These are phyloP conservation scores for Contarinia nasturtii DNA, from an alignment of 1,140 invertebrate species.

Conservation along the genomic window DNA sequence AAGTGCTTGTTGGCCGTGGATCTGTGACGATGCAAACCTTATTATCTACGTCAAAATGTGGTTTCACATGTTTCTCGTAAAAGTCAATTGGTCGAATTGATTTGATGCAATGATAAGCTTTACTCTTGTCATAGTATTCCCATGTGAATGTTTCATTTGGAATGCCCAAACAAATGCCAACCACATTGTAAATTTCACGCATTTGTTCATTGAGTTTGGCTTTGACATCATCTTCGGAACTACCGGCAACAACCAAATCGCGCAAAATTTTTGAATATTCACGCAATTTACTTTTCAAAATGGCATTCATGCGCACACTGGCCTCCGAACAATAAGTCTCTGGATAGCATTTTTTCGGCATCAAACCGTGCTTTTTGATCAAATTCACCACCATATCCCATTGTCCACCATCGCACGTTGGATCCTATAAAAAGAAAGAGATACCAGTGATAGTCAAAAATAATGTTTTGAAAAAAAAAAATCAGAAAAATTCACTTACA, in stretches of 20 bases:
- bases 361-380: slow-evolving; percentile 66
- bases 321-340: slow-evolving; percentile 60
- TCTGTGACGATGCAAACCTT: slow-evolving; percentile 78
- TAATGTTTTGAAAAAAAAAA: not conserved
- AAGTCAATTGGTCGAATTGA: slow-evolving; percentile 61
- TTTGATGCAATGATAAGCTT: slow-evolving; percentile 53
- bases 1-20: slow-evolving; percentile 56
- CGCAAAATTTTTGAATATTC: slow-evolving; percentile 57
- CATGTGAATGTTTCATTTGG: slow-evolving; percentile 65
- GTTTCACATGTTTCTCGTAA: slow-evolving; percentile 60
- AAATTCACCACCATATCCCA: slow-evolving; percentile 84
- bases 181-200: slow-evolving; percentile 57
- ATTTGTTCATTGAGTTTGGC: slow-evolving; percentile 36
- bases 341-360: slow-evolving; percentile 74
- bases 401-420: slow-evolving; percentile 70
- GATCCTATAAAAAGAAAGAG: slow-evolving; percentile 31
- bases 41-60: slow-evolving; percentile 61
- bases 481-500: slow-evolving; percentile 22
- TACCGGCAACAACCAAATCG: slow-evolving; percentile 33
- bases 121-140: slow-evolving; percentile 77
- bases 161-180: slow-evolving; percentile 60
- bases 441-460: too few relatives aligned
- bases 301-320: slow-evolving; percentile 48
- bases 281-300: slow-evolving; percentile 68
- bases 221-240: slow-evolving; percentile 25